Percentiles rank a stretch among this genome's conserved stretches.
phyloP scores from a whole-genome alignment of 2,888 invertebrate genomes.

The Ceraclea dissimilis region DNA sequence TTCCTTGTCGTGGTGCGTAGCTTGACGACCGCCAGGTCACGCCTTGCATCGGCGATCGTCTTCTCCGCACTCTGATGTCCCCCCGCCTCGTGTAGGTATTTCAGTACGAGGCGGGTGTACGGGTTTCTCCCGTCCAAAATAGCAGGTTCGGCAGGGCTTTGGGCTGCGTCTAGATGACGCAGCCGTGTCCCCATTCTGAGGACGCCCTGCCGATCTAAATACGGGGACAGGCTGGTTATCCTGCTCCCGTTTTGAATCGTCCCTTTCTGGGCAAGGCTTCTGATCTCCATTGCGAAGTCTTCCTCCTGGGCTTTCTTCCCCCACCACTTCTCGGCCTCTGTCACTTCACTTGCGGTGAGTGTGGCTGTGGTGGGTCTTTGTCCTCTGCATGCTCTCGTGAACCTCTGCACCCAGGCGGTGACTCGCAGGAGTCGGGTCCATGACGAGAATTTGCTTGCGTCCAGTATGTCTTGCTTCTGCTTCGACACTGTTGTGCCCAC shows the following conservation, averaged over 20 bases:
- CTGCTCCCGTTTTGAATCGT: not conserved
- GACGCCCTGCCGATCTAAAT: no score
- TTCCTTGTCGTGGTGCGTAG: not conserved
- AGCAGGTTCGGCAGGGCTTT: not conserved
- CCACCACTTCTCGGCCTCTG: not conserved
- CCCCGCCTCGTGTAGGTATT: no score
- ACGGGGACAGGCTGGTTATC: not conserved
- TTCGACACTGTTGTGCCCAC: not conserved
- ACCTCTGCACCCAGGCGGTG: not conserved
- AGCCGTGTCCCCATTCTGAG: no score
- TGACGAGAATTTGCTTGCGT: not conserved
- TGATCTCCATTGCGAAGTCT: not conserved
- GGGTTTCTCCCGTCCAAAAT: no score
- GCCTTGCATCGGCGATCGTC: not conserved
- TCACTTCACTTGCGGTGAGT: not conserved
- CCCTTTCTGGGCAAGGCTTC: not conserved
- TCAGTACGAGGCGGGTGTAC: no score
- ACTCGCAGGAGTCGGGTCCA: not conserved
- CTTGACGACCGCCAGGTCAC: not conserved
- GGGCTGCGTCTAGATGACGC: not conserved
- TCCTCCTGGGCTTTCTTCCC: not conserved
- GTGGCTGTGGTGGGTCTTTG: not conserved
- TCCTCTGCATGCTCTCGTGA: not conserved
- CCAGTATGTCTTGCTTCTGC: not conserved
- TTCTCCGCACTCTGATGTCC: not conserved